Base-by-base conservation (phyloP, 2,888 invertebrate species). In the Cantharis nigra region DNA sequence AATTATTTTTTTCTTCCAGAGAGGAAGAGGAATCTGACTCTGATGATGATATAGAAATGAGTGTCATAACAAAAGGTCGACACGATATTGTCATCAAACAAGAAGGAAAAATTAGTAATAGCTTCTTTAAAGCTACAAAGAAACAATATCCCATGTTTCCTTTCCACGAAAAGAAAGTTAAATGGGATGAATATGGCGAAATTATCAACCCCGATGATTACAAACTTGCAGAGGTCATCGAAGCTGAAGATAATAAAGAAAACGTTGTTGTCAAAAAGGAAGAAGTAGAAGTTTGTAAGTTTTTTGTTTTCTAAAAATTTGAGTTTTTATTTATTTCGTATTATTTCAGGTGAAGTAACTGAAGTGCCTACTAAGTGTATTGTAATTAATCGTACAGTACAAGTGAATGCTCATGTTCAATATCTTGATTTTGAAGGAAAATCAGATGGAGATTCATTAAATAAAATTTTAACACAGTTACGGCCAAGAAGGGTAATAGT, bases 351-450 rank as follows among this genome's bases (percentile, higher is more conserved):
- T 82, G 89, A 89, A 85, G 89, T 91, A 16, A 88, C 91, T 10
- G 97, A 98, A 86, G 92, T 96, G 72, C 98, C 98, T 0, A 97
- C 97, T 18, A 98, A 98, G 88, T 97, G 98, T 86, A 91, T 97
- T 3, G 91, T 92, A 10, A 91, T 93, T 26, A 92, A 92, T 7
- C 93, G 96, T 4, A 92, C 93, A 0, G 92, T 98, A 69, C 91
- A 93, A 80, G 92, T 98, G 0, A 94, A 94, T 83, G 97, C 97
- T 3, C 94, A 94, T 84, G 93, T 99, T 9, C 95, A 96, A 82
- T 98, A 96, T 86, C 98, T 99, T 79, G 99, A 99, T 89, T 96
- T 99, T 87, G 99, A 99, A 87, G 99, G 99, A 0, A 91, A 96
- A 72, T 96, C 96, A 7, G 96, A 96, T 86, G 96, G 96, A 0